phyloP scores from a whole-genome alignment of 2,113 vertebrate species.

The Hyperopisus bebe region DNA sequence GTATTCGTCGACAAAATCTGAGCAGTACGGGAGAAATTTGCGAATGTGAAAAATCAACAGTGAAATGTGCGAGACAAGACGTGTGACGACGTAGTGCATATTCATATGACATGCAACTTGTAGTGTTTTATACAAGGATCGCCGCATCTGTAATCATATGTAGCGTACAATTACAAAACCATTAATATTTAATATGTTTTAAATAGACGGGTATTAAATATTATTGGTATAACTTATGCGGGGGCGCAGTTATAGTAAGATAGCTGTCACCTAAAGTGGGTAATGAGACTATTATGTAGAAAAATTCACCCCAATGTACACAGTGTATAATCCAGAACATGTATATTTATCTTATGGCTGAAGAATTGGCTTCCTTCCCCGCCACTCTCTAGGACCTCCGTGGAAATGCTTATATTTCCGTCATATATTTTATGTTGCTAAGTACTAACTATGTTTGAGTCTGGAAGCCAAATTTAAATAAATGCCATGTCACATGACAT shows the following conservation, averaged over 20 bases:
- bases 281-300: conserved; percentile 12
- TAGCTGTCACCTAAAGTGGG: not conserved
- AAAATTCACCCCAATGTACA: conserved; percentile 5
- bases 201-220: not conserved
- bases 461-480: conserved; percentile 7
- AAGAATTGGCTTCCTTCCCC: not conserved
- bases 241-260: not conserved
- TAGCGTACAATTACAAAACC: not conserved
- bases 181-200: not conserved
- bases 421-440: conserved; percentile 8
- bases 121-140: not conserved
- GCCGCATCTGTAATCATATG: not conserved
- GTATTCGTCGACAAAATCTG: not conserved
- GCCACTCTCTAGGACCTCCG: conserved; percentile 1
- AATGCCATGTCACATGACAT: not conserved
- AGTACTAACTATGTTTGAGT: not conserved
- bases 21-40: not conserved
- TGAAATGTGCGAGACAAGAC: not conserved
- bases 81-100: not conserved
- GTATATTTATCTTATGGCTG: conserved; percentile 15
- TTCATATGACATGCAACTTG: not conserved
- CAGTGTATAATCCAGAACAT: conserved; percentile 1
- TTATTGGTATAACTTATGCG: not conserved
- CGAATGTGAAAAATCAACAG: not conserved
- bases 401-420: not conserved